Percentiles rank a stretch among this genome's conserved stretches.
These are phyloP conservation scores for Acipenser transmontanus DNA, from an alignment of 2,797 vertebrate genomes.

Conservation along the genomic window DNA sequence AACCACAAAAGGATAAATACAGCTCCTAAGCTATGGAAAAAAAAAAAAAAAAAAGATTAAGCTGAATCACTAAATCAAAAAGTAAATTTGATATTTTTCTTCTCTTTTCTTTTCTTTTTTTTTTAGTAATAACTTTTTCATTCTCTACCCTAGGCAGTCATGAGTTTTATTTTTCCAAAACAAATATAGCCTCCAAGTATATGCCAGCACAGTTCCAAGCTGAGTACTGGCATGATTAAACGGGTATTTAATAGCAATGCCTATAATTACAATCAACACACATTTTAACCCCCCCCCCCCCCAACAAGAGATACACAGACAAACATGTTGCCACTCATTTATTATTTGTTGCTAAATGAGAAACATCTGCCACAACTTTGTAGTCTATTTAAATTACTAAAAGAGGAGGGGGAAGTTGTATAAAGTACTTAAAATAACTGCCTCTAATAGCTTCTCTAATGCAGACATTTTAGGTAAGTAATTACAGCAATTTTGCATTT, in stretches of 20 bases:
- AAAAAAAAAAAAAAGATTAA: too few species aligned
- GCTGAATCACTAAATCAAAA: too few species aligned
- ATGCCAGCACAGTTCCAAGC: slow-evolving; percentile 58
- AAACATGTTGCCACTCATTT: slow-evolving; percentile 34
- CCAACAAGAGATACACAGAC: too few species aligned
- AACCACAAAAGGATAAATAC: slow-evolving; percentile 55
- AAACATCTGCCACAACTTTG: slow-evolving; percentile 67
- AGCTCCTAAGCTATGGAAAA: slow-evolving; percentile 31
- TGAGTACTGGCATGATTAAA: slow-evolving; percentile 56
- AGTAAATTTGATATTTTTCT: too few species aligned
- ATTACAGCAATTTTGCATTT: slow-evolving; percentile 83
- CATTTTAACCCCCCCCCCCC: slow-evolving; percentile 45
- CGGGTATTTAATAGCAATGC: slow-evolving; percentile 61
- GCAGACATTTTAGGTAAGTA: slow-evolving; percentile 79
- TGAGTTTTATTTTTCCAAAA: slow-evolving; percentile 59
- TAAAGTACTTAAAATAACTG: slow-evolving; percentile 80
- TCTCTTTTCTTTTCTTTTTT: background rate
- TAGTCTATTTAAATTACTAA: slow-evolving; percentile 73
- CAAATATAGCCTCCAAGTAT: slow-evolving; percentile 59
- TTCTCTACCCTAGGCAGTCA: slow-evolving; percentile 63
- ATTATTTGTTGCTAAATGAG: slow-evolving; percentile 37
- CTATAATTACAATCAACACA: slow-evolving; percentile 51
- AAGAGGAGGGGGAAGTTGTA: slow-evolving; percentile 56
- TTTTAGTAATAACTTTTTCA: slow-evolving; percentile 55
- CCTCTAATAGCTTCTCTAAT: slow-evolving; percentile 83